Evolutionary conservation across 2,797 vertebrate species (phyloP).

Genomic region (Myotis myotis): DNA sequence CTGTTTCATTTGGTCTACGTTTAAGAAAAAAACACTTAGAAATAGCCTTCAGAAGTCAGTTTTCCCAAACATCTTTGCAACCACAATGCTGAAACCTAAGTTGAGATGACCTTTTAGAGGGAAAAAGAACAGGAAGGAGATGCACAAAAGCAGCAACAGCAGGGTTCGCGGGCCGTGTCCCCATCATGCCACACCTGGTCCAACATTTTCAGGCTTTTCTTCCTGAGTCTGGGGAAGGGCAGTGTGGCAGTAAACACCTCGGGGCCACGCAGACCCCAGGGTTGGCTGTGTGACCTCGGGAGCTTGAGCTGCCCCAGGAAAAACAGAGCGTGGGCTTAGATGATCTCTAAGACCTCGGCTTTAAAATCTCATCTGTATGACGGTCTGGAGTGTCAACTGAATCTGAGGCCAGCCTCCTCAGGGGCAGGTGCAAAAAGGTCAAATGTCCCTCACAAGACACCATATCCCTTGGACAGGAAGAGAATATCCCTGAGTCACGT

Average conservation of each 20-base stretch:
- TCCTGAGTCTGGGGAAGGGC: neutral
- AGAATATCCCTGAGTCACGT: neutral
- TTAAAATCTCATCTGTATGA: neutral
- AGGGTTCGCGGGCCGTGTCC: neutral
- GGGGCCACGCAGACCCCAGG: neutral
- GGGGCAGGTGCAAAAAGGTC: neutral
- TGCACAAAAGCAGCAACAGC: neutral
- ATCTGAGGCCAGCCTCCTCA: neutral
- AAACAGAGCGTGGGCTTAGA: neutral
- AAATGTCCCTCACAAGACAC: neutral
- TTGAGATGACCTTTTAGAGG: neutral
- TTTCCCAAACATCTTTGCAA: neutral
- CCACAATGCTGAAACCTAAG: neutral
- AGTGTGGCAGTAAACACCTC: neutral
- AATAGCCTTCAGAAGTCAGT: neutral
- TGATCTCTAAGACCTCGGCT: neutral
- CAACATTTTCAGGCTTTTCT: neutral
- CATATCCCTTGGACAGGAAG: neutral
- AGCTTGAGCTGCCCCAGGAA: neutral
- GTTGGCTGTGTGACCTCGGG: neutral
- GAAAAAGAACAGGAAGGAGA: neutral
- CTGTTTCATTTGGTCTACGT: neutral
- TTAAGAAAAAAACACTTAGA: neutral
- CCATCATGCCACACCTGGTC: neutral
- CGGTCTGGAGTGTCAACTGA: neutral